phyloP scores from a whole-genome alignment of 2,113 vertebrate genomes.

The Myotis brandtii region DNA sequence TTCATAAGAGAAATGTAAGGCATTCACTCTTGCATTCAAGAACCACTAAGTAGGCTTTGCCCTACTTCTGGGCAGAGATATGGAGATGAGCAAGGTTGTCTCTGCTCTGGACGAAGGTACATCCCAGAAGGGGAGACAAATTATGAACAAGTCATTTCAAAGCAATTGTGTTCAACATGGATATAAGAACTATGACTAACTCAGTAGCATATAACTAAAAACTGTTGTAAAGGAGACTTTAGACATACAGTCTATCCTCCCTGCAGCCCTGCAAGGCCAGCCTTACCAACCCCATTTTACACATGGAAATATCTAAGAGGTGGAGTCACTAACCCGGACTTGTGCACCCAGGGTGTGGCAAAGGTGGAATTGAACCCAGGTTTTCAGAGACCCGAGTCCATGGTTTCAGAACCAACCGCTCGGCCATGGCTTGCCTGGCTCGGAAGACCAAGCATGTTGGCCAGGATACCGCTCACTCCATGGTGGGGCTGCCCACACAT shows the following conservation, averaged over 20 bases:
- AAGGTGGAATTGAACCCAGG: neutral
- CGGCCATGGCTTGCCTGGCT: too few relatives aligned
- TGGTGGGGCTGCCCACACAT: neutral
- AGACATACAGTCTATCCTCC: neutral
- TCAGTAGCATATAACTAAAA: neutral
- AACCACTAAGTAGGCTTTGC: neutral
- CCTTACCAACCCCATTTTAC: neutral
- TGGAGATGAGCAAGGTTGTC: neutral
- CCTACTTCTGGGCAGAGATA: neutral
- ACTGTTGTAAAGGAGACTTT: neutral
- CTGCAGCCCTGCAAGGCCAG: too few relatives aligned
- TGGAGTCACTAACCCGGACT: neutral
- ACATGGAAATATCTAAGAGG: neutral
- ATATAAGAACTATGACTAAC: neutral
- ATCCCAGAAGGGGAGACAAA: neutral
- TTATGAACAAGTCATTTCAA: neutral
- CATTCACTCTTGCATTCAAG: neutral
- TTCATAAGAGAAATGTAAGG: neutral
- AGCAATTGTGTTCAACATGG: neutral
- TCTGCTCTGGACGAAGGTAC: neutral
- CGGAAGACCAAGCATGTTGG: neutral
- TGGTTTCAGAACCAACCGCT: neutral
- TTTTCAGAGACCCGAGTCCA: neutral
- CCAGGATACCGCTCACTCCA: accelerated
- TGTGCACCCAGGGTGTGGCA: accelerated